Percentiles rank a stretch among this genome's conserved stretches.
These are phyloP conservation scores for Gymnarchus niloticus DNA, from an alignment of 2,113 vertebrate genomes.

Conservation along the genomic window DNA sequence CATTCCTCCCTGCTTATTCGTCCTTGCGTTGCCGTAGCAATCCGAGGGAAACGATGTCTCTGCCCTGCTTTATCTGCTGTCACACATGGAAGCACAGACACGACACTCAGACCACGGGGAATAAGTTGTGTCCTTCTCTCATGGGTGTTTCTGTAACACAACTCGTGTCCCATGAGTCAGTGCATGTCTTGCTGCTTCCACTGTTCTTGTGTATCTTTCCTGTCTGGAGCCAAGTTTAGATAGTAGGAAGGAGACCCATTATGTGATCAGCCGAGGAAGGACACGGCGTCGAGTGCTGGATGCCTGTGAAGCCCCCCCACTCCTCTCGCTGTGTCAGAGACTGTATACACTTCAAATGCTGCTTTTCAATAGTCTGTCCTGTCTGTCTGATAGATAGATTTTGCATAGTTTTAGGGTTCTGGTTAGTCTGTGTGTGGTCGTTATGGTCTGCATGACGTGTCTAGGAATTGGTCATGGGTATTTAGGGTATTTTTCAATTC, in stretches of 20 bases:
- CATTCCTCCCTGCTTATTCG: neutral
- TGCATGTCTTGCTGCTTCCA: neutral
- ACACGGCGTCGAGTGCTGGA: neutral
- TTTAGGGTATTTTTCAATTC: neutral
- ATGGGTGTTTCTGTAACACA: neutral
- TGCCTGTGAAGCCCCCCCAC: neutral
- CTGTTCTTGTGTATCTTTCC: neutral
- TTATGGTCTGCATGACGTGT: neutral
- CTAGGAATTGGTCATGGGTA: too few relatives aligned
- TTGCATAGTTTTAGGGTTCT: neutral
- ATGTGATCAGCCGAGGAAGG: neutral
- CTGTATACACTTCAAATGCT: neutral
- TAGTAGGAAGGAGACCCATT: neutral
- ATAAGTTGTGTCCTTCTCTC: neutral
- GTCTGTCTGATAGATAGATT: neutral
- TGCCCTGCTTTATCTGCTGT: neutral
- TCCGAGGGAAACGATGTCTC: neutral
- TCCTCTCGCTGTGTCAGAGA: neutral
- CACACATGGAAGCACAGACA: neutral
- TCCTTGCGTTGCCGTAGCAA: neutral
- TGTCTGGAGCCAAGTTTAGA: neutral
- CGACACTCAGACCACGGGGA: neutral
- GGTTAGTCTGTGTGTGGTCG: neutral
- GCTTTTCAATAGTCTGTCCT: neutral
- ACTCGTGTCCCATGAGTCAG: neutral